Conservation (phyloP, 2,888 invertebrate genomes). For the Trissolcus brochymenae region DNA sequence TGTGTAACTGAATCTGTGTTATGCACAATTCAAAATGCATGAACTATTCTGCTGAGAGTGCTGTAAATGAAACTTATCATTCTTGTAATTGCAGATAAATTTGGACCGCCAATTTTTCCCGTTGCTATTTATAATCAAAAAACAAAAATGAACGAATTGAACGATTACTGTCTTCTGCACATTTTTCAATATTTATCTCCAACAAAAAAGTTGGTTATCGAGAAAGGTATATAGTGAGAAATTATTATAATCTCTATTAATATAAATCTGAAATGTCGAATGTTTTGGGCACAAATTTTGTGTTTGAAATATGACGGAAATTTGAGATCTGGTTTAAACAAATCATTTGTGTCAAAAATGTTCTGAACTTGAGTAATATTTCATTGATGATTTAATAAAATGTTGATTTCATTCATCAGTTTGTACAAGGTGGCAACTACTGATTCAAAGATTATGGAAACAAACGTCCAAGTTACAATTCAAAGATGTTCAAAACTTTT, state of each 20-base stretch:
- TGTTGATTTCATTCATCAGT: constrained; percentile 10
- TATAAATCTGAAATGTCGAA: too few relatives aligned
- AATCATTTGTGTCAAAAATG: too few relatives aligned
- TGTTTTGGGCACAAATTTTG: too few relatives aligned
- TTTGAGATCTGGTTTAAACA: too few relatives aligned
- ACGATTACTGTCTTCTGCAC: constrained; percentile 45
- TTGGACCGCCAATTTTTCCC: neutral
- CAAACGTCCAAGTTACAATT: constrained; percentile 31
- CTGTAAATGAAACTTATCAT: neutral
- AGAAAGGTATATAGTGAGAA: constrained; percentile 18
- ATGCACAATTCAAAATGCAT: too few relatives aligned
- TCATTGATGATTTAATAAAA: too few relatives aligned
- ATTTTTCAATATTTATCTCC: constrained; percentile 44
- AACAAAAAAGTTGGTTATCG: constrained; percentile 29
- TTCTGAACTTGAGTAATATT: too few relatives aligned
- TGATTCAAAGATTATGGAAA: constrained; percentile 31
- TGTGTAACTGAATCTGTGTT: neutral
- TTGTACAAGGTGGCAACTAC: constrained; percentile 33
- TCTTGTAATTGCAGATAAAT: neutral
- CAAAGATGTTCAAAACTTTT: constrained; percentile 21
- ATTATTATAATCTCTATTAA: too few relatives aligned
- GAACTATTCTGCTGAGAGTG: too few relatives aligned
- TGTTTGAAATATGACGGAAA: too few relatives aligned
- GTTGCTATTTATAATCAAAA: neutral
- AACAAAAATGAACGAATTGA: constrained; percentile 26